phyloP scores from a whole-genome alignment of 2,888 invertebrate genomes.

The Portevinia maculata region DNA sequence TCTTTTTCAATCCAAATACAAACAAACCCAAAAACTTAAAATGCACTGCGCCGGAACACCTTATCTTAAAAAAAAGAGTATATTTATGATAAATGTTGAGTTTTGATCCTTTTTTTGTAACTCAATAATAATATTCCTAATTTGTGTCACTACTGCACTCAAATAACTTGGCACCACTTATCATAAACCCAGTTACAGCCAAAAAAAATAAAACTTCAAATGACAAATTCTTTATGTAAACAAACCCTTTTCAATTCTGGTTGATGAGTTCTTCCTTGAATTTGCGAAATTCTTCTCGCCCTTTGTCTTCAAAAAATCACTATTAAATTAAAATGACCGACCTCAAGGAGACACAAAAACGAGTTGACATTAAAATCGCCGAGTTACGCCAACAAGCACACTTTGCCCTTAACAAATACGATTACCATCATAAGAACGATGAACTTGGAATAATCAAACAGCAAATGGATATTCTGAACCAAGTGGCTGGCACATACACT shows the following conservation, averaged over 20 bases:
- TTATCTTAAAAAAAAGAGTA: too few relatives aligned
- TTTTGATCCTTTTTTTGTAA: too few relatives aligned
- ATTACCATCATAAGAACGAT: conserved; percentile 77
- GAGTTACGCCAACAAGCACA: conserved; percentile 75
- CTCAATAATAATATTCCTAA: too few relatives aligned
- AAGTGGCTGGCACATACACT: conserved; percentile 58
- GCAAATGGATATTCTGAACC: conserved; percentile 65
- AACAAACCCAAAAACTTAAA: too few relatives aligned
- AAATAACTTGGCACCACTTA: conserved; percentile 29
- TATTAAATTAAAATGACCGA: conserved; percentile 54
- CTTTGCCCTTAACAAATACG: conserved; percentile 76
- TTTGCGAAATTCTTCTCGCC: conserved; percentile 22
- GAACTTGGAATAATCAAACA: conserved; percentile 75
- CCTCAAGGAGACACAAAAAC: conserved; percentile 41
- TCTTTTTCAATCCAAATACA: too few relatives aligned
- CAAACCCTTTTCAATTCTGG: background rate
- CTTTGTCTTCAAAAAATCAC: conserved; percentile 18
- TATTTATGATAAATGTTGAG: too few relatives aligned
- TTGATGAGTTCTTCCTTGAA: conserved; percentile 12
- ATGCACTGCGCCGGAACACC: too few relatives aligned
- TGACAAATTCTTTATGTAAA: conserved; percentile 15
- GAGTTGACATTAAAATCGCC: conserved; percentile 73
- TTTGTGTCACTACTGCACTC: too few relatives aligned
- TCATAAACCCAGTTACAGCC: too few relatives aligned
- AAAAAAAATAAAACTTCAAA: background rate